Evolutionary conservation across 2,113 vertebrate species (phyloP).

Genomic region (Mugil cephalus): DNA sequence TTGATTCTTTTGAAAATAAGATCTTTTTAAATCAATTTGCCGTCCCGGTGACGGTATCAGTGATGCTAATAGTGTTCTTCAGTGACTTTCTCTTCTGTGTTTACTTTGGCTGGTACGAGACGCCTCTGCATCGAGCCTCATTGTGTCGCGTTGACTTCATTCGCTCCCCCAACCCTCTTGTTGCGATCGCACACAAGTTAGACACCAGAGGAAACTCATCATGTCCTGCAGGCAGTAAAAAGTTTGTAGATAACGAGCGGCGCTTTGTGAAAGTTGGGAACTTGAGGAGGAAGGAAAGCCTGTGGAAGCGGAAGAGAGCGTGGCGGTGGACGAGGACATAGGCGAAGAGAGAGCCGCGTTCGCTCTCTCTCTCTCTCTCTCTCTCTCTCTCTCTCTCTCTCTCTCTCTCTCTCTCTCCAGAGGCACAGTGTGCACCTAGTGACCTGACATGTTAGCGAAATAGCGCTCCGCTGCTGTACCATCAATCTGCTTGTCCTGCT

Average conservation of each 20-base stretch:
- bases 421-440: constrained; percentile 43
- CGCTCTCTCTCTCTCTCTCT: constrained; percentile 46
- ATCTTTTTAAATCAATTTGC: constrained; percentile 31
- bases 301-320: constrained; percentile 31
- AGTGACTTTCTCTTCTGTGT: constrained; percentile 15
- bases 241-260: constrained; percentile 11
- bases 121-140: neutral
- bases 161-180: neutral
- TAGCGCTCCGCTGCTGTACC: constrained; percentile 36
- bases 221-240: constrained; percentile 32
- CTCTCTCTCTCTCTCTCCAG: constrained; percentile 43
- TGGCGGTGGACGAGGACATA: constrained; percentile 29
- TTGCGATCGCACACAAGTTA: constrained; percentile 4
- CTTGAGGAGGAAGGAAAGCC: constrained; percentile 32
- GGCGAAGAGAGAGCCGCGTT: constrained; percentile 38
- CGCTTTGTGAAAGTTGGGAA: constrained; percentile 36
- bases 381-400: constrained; percentile 41
- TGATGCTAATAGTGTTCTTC: constrained; percentile 12
- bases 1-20: constrained; percentile 29
- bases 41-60: neutral
- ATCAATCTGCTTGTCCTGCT: constrained; percentile 67
- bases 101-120: constrained; percentile 34
- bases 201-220: neutral
- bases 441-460: constrained; percentile 58
- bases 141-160: constrained; percentile 12